A percentile compares a stretch with the other conserved stretches of the same genome.
phyloP scores from a whole-genome alignment of 1,140 invertebrate species.

The Archivesica marissinica region DNA sequence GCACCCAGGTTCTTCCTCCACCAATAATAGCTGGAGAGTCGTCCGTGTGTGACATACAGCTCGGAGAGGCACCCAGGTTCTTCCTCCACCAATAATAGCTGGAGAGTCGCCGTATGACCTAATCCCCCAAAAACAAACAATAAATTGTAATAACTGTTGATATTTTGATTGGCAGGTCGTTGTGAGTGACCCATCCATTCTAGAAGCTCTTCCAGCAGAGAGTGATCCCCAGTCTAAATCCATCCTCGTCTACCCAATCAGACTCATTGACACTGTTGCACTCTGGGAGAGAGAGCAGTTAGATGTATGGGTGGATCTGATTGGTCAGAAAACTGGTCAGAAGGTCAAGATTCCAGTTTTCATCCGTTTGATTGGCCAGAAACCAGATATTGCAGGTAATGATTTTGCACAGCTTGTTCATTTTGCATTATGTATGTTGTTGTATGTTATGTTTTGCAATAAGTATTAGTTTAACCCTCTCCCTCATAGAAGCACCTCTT shows the following conservation, averaged over 20 bases:
- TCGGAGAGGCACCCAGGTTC: too few relatives aligned
- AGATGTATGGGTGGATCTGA: constrained; percentile 76
- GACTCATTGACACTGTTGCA: constrained; percentile 71
- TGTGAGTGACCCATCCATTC: constrained; percentile 76
- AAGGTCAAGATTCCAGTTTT: constrained; percentile 76
- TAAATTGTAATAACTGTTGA: too few relatives aligned
- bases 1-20: too few relatives aligned
- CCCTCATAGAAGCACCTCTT: too few relatives aligned
- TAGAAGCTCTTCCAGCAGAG: constrained; percentile 75
- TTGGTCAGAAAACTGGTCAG: constrained; percentile 76
- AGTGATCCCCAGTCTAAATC: constrained; percentile 68
- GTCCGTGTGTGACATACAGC: too few relatives aligned
- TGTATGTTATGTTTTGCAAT: neutral
- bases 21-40: too few relatives aligned
- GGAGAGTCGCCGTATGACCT: too few relatives aligned
- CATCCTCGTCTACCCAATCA: constrained; percentile 75
- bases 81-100: too few relatives aligned
- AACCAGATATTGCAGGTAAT: constrained; percentile 73
- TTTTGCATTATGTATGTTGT: neutral
- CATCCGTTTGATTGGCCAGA: constrained; percentile 79
- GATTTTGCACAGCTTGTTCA: constrained; percentile 23
- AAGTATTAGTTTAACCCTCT: too few relatives aligned
- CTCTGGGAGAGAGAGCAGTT: constrained; percentile 76
- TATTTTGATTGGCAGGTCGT: constrained; percentile 69
- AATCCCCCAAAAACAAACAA: too few relatives aligned